Conservation (phyloP, 1,140 invertebrate species). For the Mylabris phalerata region DNA sequence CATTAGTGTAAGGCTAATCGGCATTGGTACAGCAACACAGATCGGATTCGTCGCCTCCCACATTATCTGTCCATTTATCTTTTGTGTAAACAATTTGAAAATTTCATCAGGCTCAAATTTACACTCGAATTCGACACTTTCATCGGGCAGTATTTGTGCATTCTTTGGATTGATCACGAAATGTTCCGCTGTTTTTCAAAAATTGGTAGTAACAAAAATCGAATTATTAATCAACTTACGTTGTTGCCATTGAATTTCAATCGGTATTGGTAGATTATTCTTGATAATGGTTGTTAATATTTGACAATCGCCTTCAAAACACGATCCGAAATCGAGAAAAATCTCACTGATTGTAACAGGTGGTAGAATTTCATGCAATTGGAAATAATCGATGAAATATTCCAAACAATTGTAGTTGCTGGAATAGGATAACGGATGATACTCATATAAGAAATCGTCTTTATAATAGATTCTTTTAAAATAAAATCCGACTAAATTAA, state of each 20-base stretch:
- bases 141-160: constrained; percentile 13
- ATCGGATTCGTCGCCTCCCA: constrained; percentile 8
- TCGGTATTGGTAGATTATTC: constrained; percentile 15
- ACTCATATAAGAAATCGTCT: neutral
- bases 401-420: too few species aligned
- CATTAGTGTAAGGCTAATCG: constrained; percentile 6
- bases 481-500: constrained; percentile 22
- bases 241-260: constrained; percentile 17
- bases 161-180: constrained; percentile 19
- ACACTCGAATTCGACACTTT: constrained; percentile 21
- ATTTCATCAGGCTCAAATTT: constrained; percentile 19
- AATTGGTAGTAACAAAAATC: too few species aligned
- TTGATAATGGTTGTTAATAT: constrained; percentile 16
- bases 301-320: neutral
- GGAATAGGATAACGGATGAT: constrained; percentile 4
- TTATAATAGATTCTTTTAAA: constrained; percentile 1
- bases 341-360: constrained; percentile 19
- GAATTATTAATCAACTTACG: too few species aligned
- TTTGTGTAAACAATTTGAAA: constrained; percentile 12
- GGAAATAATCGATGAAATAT: neutral
- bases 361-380: constrained; percentile 6
- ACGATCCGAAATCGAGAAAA: constrained; percentile 26
- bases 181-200: constrained; percentile 1
- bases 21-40: constrained; percentile 10
- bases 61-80: constrained; percentile 14